Percentiles rank a stretch among this genome's conserved stretches.
phyloP scores from a whole-genome alignment of 2,888 invertebrate species.

The Helleia helle region DNA sequence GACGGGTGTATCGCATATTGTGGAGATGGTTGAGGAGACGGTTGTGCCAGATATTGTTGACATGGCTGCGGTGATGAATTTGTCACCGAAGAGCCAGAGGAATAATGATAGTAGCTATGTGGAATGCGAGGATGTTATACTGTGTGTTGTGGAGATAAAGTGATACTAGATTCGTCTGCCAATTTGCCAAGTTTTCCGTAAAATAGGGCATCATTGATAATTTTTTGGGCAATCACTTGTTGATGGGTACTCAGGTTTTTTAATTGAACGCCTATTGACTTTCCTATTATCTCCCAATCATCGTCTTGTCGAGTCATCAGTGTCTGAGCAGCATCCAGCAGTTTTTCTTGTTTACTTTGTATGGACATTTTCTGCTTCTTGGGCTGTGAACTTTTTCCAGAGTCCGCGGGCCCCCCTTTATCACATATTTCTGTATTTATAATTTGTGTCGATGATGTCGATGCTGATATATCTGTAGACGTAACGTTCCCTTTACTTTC shows the following conservation, averaged over 20 bases:
- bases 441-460: too few species aligned
- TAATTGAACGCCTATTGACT: slow-evolving; percentile 14
- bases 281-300: slow-evolving; percentile 10
- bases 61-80: slow-evolving; percentile 12
- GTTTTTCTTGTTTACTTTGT: slow-evolving; percentile 16
- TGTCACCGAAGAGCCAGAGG: too few species aligned
- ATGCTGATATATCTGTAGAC: too few species aligned
- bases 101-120: too few species aligned
- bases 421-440: too few species aligned
- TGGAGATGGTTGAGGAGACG: slow-evolving; percentile 5
- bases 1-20: slow-evolving; percentile 4
- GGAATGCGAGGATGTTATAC: too few species aligned
- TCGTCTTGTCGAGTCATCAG: slow-evolving; percentile 13
- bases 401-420: too few species aligned
- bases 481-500: too few species aligned
- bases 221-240: slow-evolving; percentile 12
- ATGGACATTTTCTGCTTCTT: slow-evolving; percentile 14
- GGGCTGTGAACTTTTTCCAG: too few species aligned
- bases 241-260: slow-evolving; percentile 14
- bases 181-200: slow-evolving; percentile 13
- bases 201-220: slow-evolving; percentile 10
- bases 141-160: slow-evolving; percentile 10
- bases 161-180: slow-evolving; percentile 15
- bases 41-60: slow-evolving; percentile 10
- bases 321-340: slow-evolving; percentile 15